A percentile compares a stretch with the other conserved stretches of the same genome.
These are phyloP conservation scores for Lutraria rhynchaena DNA, from an alignment of 1,140 invertebrate genomes.

Conservation along the genomic window DNA sequence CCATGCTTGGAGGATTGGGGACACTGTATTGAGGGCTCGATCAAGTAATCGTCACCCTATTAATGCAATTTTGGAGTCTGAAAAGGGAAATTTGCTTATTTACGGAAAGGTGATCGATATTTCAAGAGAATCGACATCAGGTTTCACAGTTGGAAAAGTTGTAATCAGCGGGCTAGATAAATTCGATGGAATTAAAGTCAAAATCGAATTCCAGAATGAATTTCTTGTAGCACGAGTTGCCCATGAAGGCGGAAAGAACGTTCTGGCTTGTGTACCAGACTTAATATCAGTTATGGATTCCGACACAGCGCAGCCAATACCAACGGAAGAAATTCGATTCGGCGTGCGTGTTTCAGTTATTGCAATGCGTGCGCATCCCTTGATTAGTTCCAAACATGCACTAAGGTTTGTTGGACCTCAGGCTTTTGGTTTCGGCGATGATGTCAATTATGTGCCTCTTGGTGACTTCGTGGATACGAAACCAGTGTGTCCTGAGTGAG, in stretches of 20 bases:
- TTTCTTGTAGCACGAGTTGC: slow-evolving; percentile 69
- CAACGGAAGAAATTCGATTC: slow-evolving; percentile 74
- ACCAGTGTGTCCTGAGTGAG: slow-evolving; percentile 18
- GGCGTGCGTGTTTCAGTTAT: slow-evolving; percentile 74
- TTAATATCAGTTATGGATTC: slow-evolving; percentile 75
- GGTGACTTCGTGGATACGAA: slow-evolving; percentile 23
- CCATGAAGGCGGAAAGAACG: neutral
- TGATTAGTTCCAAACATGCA: slow-evolving; percentile 66
- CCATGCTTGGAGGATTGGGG: slow-evolving; percentile 74
- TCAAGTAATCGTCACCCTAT: slow-evolving; percentile 66
- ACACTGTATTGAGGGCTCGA: slow-evolving; percentile 70
- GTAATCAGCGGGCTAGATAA: slow-evolving; percentile 68
- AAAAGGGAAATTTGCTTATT: slow-evolving; percentile 60
- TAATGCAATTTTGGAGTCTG: slow-evolving; percentile 64
- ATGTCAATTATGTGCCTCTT: slow-evolving; percentile 49
- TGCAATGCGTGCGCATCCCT: slow-evolving; percentile 63
- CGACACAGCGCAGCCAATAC: slow-evolving; percentile 75
- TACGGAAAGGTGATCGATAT: slow-evolving; percentile 75
- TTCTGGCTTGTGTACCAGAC: slow-evolving; percentile 73
- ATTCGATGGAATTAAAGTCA: slow-evolving; percentile 52
- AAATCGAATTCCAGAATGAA: slow-evolving; percentile 79
- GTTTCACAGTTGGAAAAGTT: slow-evolving; percentile 74
- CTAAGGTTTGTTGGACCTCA: slow-evolving; percentile 74
- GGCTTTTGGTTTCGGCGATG: slow-evolving; percentile 70
- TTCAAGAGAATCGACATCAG: slow-evolving; percentile 71